Evolutionary conservation across 1,140 invertebrate species (phyloP).

Genomic region (Caerostris darwini): DNA sequence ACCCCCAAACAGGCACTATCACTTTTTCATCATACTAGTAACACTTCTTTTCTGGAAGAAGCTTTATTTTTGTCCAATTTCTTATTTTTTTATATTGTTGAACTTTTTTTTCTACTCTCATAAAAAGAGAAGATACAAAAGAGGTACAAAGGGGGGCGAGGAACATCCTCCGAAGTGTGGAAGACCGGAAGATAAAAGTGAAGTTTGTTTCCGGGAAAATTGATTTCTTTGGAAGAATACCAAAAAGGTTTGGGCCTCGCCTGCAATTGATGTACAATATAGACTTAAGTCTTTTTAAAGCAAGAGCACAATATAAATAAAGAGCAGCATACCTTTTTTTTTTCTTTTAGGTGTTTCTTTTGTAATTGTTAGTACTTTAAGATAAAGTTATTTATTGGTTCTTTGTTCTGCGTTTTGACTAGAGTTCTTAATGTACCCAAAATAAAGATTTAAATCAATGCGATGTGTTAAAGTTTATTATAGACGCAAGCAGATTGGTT

Average conservation of each 20-base stretch:
- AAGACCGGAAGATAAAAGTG: conserved; percentile 43
- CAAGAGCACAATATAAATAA: too few relatives aligned
- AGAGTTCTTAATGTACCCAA: too few relatives aligned
- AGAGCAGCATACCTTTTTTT: not conserved
- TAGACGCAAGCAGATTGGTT: too few relatives aligned
- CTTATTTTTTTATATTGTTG: not conserved
- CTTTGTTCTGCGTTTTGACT: too few relatives aligned
- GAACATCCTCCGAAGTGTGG: conserved; percentile 34
- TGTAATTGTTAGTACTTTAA: too few relatives aligned
- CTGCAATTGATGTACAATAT: not conserved
- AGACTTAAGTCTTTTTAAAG: not conserved
- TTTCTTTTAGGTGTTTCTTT: too few relatives aligned
- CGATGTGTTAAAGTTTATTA: too few relatives aligned
- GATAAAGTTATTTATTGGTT: too few relatives aligned
- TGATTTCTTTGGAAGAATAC: conserved; percentile 43
- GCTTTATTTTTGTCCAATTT: not conserved
- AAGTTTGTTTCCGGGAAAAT: conserved; percentile 45
- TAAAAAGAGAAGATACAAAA: conserved; percentile 29
- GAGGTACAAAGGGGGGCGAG: not conserved
- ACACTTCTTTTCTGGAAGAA: not conserved
- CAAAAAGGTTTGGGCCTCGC: not conserved
- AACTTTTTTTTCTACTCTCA: not conserved
- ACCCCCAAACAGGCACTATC: conserved; percentile 36
- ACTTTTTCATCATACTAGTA: conserved; percentile 37
- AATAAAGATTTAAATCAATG: too few relatives aligned